phyloP scores from a whole-genome alignment of 2,888 invertebrate species.

The Tinea trinotella region DNA sequence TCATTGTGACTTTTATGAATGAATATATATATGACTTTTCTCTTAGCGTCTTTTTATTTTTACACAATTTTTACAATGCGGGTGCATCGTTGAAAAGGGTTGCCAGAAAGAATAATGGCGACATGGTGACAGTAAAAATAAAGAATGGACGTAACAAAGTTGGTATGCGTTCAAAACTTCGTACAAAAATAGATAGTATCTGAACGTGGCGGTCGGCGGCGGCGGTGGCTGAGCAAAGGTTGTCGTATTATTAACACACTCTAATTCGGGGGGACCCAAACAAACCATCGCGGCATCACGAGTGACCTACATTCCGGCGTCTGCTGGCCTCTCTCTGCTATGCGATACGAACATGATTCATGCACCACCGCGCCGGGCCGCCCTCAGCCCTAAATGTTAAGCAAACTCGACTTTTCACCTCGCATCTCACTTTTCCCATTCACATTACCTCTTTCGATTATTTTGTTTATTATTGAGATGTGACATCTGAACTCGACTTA shows the following conservation, averaged over 20 bases:
- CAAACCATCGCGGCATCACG: slow-evolving; percentile 59
- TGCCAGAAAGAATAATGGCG: slow-evolving; percentile 9
- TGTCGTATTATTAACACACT: slow-evolving; percentile 63
- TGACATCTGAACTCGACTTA: no score
- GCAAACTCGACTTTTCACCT: neutral
- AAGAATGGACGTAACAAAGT: slow-evolving; percentile 21
- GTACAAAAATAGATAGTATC: slow-evolving; percentile 42
- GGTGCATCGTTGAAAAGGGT: neutral
- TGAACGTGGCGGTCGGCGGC: slow-evolving; percentile 26
- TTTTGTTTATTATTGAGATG: no score
- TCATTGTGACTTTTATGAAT: no score
- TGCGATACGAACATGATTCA: slow-evolving; percentile 54
- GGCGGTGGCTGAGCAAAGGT: slow-evolving; percentile 48
- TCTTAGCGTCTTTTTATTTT: neutral
- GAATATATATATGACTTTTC: no score
- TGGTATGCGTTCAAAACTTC: slow-evolving; percentile 36
- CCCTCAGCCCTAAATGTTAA: neutral
- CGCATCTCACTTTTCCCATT: neutral
- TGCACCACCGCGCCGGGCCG: slow-evolving; percentile 25
- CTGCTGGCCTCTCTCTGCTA: slow-evolving; percentile 40
- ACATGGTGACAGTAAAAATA: slow-evolving; percentile 13
- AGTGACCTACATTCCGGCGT: slow-evolving; percentile 59
- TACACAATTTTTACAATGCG: neutral
- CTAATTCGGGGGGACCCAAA: slow-evolving; percentile 67
- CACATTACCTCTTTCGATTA: neutral